These are phyloP conservation scores for Capitella teleta DNA, from an alignment of 1,140 invertebrate species.

Conservation along the genomic window DNA sequence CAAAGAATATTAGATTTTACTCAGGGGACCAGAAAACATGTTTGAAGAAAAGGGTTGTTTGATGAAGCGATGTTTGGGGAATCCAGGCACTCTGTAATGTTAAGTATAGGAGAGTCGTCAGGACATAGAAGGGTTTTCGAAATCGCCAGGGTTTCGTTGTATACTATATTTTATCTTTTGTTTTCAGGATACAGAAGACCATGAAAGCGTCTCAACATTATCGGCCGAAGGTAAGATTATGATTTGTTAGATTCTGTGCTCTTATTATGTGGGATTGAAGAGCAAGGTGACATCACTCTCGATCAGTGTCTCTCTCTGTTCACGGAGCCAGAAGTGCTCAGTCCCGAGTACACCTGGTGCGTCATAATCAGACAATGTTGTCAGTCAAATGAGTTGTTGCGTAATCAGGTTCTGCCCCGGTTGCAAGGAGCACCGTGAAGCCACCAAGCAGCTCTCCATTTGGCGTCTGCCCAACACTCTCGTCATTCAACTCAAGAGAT, in stretches of 20 bases:
- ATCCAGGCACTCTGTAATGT: too few species aligned
- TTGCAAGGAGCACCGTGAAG: conserved; percentile 38
- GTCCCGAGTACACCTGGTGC: conserved; percentile 47
- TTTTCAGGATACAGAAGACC: too few species aligned
- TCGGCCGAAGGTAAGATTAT: neutral
- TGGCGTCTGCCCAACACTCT: conserved; percentile 38
- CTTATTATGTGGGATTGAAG: neutral
- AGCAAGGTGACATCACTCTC: conserved; percentile 32
- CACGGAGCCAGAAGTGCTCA: conserved; percentile 47
- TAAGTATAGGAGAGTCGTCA: too few species aligned
- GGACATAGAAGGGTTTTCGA: too few species aligned
- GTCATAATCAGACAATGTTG: too few species aligned
- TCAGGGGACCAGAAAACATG: too few species aligned
- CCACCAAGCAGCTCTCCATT: conserved; percentile 38
- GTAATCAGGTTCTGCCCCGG: conserved; percentile 33
- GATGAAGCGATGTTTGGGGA: too few species aligned
- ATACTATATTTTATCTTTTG: too few species aligned
- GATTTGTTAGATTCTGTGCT: neutral
- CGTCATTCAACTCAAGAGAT: conserved; percentile 40
- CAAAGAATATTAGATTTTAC: too few species aligned
- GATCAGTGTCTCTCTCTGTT: conserved; percentile 46
- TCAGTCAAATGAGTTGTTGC: too few species aligned
- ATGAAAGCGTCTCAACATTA: conserved; percentile 1
- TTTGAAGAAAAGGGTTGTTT: too few species aligned
- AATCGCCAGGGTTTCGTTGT: too few species aligned